phyloP scores from a whole-genome alignment of 2,888 invertebrate species.

The Stictocephala bisonia region DNA sequence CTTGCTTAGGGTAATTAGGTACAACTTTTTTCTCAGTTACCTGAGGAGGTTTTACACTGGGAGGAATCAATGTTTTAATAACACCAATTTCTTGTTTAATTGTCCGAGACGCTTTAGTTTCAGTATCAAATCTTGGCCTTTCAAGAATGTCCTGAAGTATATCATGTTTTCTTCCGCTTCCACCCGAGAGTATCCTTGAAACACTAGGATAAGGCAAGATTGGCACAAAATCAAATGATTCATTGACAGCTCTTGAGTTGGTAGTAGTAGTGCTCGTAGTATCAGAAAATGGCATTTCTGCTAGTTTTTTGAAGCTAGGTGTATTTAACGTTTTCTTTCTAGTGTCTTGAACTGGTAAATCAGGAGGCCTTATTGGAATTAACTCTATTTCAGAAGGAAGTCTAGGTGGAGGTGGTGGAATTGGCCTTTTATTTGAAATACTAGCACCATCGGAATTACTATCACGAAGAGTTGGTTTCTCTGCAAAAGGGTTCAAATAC shows the following conservation, averaged over 20 bases:
- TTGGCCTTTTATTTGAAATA: conserved; percentile 79
- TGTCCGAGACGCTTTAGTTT: conserved; percentile 67
- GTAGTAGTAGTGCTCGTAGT: conserved; percentile 58
- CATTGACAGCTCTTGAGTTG: conserved; percentile 58
- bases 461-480: conserved; percentile 86
- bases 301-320: conserved; percentile 72
- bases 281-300: conserved; percentile 59
- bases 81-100: conserved; percentile 57
- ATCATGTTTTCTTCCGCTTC: conserved; percentile 81
- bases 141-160: conserved; percentile 83
- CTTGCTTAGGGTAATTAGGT: conserved; percentile 45
- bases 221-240: conserved; percentile 71
- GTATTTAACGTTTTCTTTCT: conserved; percentile 81
- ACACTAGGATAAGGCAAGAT: conserved; percentile 84
- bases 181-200: conserved; percentile 85
- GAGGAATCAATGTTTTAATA: conserved; percentile 55
- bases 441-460: conserved; percentile 70
- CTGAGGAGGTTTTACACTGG: conserved; percentile 65
- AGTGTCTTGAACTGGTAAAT: conserved; percentile 67
- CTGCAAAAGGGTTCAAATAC: conserved; percentile 87
- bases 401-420: conserved; percentile 81
- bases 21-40: conserved; percentile 62
- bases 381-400: conserved; percentile 79
- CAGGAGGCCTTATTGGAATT: conserved; percentile 82
- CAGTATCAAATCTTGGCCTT: conserved; percentile 64